Evolutionary conservation across 2,888 invertebrate species (phyloP).

Genomic region (Plebejus argus): DNA sequence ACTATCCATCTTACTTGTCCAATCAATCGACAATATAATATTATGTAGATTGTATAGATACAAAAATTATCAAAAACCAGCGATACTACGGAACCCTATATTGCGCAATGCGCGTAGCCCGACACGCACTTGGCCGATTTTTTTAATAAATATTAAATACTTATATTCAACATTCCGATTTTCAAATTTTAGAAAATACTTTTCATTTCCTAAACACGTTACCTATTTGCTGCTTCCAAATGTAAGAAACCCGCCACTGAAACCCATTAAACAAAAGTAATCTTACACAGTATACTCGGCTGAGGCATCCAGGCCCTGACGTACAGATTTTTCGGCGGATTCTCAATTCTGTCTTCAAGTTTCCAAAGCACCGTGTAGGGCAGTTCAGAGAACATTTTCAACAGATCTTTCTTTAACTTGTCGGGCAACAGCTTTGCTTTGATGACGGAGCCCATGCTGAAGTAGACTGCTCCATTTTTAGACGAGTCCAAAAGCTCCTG

Average conservation of each 20-base stretch:
- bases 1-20: no score
- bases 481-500: conserved; percentile 57
- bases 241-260: not conserved
- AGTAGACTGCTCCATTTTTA: conserved; percentile 57
- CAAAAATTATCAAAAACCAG: no score
- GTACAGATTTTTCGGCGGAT: conserved; percentile 63
- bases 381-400: conserved; percentile 48
- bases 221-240: no score
- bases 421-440: conserved; percentile 48
- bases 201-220: no score
- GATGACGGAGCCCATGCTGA: conserved; percentile 61
- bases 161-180: no score
- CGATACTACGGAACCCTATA: no score
- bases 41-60: no score
- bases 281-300: conserved; percentile 68
- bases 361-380: conserved; percentile 73
- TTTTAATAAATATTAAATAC: no score
- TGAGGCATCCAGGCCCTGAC: conserved; percentile 76
- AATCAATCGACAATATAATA: no score
- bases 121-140: no score
- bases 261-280: not conserved
- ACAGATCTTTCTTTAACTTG: conserved; percentile 46
- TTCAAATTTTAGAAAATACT: no score
- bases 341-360: conserved; percentile 60
- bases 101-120: no score